phyloP scores from a whole-genome alignment of 2,113 vertebrate species.

The Engraulis encrasicolus region DNA sequence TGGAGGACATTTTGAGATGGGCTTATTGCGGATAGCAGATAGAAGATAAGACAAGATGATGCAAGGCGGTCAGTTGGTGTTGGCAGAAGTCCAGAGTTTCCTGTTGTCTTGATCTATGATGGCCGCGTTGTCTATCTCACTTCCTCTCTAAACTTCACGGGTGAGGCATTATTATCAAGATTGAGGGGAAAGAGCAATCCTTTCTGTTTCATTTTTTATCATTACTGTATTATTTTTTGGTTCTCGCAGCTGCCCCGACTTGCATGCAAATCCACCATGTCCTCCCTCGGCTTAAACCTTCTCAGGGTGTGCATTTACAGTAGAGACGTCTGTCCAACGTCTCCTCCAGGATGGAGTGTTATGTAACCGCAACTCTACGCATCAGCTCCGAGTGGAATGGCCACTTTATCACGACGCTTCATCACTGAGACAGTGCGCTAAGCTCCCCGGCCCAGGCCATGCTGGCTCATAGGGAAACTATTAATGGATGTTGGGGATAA shows the following conservation, averaged over 20 bases:
- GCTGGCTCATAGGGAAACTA: constrained; percentile 4
- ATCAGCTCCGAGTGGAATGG: constrained; percentile 55
- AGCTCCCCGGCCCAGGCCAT: background rate
- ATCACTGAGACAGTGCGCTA: constrained; percentile 40
- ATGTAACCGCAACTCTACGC: constrained; percentile 49
- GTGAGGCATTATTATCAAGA: constrained; percentile 61
- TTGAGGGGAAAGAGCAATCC: constrained; percentile 15
- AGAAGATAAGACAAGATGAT: background rate
- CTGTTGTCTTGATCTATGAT: constrained; percentile 33
- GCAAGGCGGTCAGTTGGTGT: background rate
- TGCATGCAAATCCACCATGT: background rate
- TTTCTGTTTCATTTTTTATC: constrained; percentile 4
- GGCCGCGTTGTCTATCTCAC: constrained; percentile 43
- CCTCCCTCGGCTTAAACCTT: background rate
- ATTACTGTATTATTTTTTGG: background rate
- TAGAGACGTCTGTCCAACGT: background rate
- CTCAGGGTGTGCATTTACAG: background rate
- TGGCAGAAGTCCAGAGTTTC: background rate
- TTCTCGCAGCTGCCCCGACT: constrained; percentile 31
- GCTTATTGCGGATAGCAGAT: background rate
- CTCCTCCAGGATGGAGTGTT: constrained; percentile 27
- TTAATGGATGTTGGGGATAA: background rate
- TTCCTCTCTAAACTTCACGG: constrained; percentile 53
- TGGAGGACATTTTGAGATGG: background rate
- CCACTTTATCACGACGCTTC: constrained; percentile 49